These are phyloP conservation scores for Eonycteris spelaea DNA, from an alignment of 2,113 vertebrate genomes.

Conservation along the genomic window DNA sequence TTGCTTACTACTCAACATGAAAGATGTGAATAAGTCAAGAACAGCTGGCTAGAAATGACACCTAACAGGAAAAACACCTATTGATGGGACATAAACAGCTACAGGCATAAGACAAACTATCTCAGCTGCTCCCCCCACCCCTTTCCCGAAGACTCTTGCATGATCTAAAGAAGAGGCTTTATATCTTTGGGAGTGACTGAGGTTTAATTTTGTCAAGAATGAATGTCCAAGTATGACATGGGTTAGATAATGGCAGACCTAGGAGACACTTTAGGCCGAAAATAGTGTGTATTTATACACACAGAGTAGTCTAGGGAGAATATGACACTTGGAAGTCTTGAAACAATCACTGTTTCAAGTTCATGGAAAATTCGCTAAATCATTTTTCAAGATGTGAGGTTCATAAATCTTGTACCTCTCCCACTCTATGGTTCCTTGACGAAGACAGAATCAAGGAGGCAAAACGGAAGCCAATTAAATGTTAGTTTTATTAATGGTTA, in stretches of 20 bases:
- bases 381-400: background rate
- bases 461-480: too few species aligned
- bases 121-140: too few species aligned
- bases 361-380: background rate
- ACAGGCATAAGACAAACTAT: background rate
- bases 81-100: background rate
- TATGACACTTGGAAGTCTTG: background rate
- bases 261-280: background rate
- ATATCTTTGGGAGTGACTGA: background rate
- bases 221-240: background rate
- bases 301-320: background rate
- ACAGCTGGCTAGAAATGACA: background rate
- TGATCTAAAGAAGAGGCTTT: background rate
- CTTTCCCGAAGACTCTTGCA: background rate
- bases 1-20: background rate
- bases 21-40: background rate
- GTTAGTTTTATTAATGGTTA: constrained; percentile 30
- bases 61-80: background rate
- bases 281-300: background rate
- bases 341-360: background rate
- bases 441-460: background rate
- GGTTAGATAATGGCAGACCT: background rate
- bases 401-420: background rate
- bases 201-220: background rate
- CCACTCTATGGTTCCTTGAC: background rate